phyloP scores from a whole-genome alignment of 2,888 invertebrate species.

The Drosophila kuntzei region DNA sequence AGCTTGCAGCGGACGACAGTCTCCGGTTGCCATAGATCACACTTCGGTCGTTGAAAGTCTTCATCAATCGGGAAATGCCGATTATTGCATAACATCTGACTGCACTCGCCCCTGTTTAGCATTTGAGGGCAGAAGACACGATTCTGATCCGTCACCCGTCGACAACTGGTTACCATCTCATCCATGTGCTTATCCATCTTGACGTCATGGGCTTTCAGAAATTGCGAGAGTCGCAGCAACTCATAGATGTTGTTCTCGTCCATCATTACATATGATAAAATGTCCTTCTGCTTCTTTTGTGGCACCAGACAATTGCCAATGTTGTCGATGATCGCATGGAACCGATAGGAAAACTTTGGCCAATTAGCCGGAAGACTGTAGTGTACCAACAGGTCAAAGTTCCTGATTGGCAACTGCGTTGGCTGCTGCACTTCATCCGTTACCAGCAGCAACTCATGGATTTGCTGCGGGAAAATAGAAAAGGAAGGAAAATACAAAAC shows the following conservation, averaged over 20 bases:
- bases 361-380: constrained; percentile 52
- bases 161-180: constrained; percentile 22
- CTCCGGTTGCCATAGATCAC: constrained; percentile 6
- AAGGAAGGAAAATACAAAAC: background rate
- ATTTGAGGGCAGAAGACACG: constrained; percentile 26
- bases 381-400: constrained; percentile 52
- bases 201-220: constrained; percentile 46
- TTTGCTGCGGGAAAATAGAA: constrained; percentile 25
- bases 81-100: constrained; percentile 21
- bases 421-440: constrained; percentile 30
- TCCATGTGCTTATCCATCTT: constrained; percentile 1
- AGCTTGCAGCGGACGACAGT: constrained; percentile 43
- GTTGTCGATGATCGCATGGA: constrained; percentile 30
- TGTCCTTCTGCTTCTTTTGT: too few relatives aligned
- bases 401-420: background rate
- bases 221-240: constrained; percentile 34
- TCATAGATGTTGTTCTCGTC: constrained; percentile 41
- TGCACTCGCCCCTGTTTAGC: constrained; percentile 45
- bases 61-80: constrained; percentile 27
- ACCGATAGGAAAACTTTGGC: constrained; percentile 50
- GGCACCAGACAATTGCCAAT: constrained; percentile 43
- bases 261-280: constrained; percentile 43
- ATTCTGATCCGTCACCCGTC: background rate
- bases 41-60: constrained; percentile 22
- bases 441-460: constrained; percentile 43